phyloP scores from a whole-genome alignment of 2,113 vertebrate genomes.

The Parus major region DNA sequence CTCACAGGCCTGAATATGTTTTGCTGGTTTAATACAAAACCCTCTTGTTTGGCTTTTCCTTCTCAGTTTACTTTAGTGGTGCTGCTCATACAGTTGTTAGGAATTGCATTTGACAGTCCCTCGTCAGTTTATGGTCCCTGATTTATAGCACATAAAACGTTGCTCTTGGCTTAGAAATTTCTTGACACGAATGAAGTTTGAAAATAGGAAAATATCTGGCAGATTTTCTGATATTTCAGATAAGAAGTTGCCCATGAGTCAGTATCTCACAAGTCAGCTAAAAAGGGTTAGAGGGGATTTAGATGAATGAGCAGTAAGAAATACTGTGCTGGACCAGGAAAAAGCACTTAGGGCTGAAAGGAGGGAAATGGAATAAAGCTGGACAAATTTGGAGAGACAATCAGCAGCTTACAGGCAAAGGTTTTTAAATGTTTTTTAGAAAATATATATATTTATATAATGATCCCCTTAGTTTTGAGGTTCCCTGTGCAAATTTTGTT shows the following conservation, averaged over 20 bases:
- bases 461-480: neutral
- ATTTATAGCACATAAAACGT: neutral
- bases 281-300: neutral
- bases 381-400: neutral
- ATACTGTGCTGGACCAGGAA: neutral
- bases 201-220: neutral
- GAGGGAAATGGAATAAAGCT: neutral
- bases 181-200: neutral
- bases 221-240: neutral
- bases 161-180: neutral
- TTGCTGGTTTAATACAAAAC: constrained; percentile 46
- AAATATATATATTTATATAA: neutral
- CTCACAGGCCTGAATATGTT: constrained; percentile 45
- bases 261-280: neutral
- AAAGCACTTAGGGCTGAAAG: neutral
- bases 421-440: neutral
- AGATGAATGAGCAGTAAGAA: neutral
- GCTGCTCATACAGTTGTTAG: constrained; percentile 6
- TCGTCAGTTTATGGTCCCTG: neutral
- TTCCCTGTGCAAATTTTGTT: neutral
- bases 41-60: constrained; percentile 53
- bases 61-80: constrained; percentile 40
- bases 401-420: neutral
- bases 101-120: neutral
- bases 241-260: neutral